Percentiles rank a stretch among this genome's conserved stretches.
Conservation (phyloP, 2,113 vertebrate genomes). For the Urocynchramus pylzowi region DNA sequence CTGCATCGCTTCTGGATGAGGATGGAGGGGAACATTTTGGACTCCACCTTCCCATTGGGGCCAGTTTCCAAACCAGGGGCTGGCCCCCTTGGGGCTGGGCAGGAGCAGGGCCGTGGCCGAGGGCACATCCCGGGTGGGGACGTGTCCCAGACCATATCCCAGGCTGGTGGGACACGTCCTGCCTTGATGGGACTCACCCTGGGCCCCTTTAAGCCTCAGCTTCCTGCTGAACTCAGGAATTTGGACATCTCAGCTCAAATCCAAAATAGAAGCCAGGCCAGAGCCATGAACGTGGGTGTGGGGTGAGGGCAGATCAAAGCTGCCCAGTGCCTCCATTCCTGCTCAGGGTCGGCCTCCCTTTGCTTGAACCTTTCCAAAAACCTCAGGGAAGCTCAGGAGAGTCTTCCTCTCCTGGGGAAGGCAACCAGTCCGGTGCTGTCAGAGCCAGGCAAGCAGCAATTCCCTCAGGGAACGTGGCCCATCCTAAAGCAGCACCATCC, state of each 20-base stretch:
- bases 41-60: neutral
- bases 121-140: rapidly evolving
- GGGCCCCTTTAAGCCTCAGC: neutral
- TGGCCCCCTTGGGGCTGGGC: neutral
- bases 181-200: neutral
- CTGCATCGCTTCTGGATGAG: neutral
- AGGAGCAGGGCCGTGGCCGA: rapidly evolving
- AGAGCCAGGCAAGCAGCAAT: rapidly evolving
- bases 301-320: neutral
- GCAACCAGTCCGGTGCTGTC: rapidly evolving
- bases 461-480: rapidly evolving
- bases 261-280: neutral
- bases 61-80: neutral
- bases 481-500: rapidly evolving
- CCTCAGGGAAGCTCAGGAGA: neutral
- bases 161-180: too few species aligned
- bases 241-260: neutral
- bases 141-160: neutral
- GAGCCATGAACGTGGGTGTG: rapidly evolving
- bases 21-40: neutral
- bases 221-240: neutral
- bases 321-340: rapidly evolving
- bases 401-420: neutral
- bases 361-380: neutral
- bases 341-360: rapidly evolving